Base-by-base conservation (phyloP, 1,140 invertebrate species). In the Drosophila bocqueti region DNA sequence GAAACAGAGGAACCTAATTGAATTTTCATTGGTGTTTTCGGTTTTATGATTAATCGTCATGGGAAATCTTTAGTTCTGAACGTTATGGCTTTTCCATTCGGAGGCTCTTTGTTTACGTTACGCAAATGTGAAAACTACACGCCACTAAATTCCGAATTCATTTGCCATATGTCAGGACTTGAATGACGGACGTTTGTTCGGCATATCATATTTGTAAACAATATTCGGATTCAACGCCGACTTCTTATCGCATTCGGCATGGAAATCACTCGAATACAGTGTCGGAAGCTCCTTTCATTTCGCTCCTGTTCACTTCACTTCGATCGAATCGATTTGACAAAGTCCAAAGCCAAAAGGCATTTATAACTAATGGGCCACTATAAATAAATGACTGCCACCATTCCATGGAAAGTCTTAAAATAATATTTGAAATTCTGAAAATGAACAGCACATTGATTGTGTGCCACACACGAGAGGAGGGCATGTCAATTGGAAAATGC, bases 11-110 rank as follows among this genome's bases (percentile, higher is more conserved):
- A 87, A 78, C 45, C 78, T 87, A 84, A 84, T 87, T 87, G 77
- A 83, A 84, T 87, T 89, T 87, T 84, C 86, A 89, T 89, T 89
- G 77, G 73, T 78, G 66, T 83, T 73, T 61, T 24, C 26, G 55
- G 38, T 87, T 87, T 84, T 84, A 87, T 87, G 84, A 87, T 89
- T 89, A 89, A 87, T 87, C 84, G 84, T 79, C 85, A 89, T 87
- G 84, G 84, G 81, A 87, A 81, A 68, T 78, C 76, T 71, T 60
- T 24, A 5, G 45, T 45, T 75, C 46, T 64, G 47, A n/a, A 29
- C 15, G 4, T 50, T 31, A 50, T 49, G 63, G 58, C 64, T 62
- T 68, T 61, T 61, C 57, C 65, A 73, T 76, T 79, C 49, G 16
- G 26, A 67, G 65, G 68, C 52, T 52, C 24, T 29, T 78, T 89